Base-by-base conservation (phyloP, 2,797 vertebrate species). In the Lacerta agilis region DNA sequence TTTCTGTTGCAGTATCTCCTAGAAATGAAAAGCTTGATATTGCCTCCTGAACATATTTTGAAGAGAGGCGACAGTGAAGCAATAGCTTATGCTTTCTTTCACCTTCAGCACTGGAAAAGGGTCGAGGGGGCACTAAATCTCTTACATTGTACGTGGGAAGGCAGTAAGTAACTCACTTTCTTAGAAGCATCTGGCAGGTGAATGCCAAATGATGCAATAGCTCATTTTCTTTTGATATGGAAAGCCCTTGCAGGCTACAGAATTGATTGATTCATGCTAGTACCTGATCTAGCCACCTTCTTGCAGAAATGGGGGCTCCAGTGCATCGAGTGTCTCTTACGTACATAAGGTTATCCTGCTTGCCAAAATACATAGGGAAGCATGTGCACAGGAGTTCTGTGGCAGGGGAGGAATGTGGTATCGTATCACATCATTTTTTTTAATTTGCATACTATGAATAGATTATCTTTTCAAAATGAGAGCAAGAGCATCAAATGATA, bases 1-100 rank as follows among this genome's bases (percentile, higher is more conserved):
- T 95, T 96, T 96, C 91, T 93, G 89, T 96, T 97, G 75, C 97
- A 99, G 98, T 99, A 99, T 94, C 97, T 99, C 93, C 98, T 99
- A 98, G 99, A 99, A 98, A 99, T 99, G 98, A 99, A 99, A 97
- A 99, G 99, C 96, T 97, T 99, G 97, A 99, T 99, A 95, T 97
- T 99, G 90, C 98, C 99, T 91, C 99, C 99, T 88, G 99, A 99
- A 94, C 99, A 99, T 95, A 99, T 99, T 95, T 97, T 99, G 96
- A 99, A 99, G 97, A 96, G 98, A 92, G 98, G 98, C 29, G 99
- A 99, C 98, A 99, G 99, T 87, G 99, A 99, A 97, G 98, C 98
- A 90, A 98, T 99, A 93, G 99, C 99, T 58, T 99, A 99, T 75
- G 98, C 98, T 88, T 99, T 99, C 97, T 99, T 99, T 95, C 99